Evolutionary conservation across 2,888 invertebrate genomes (phyloP).

Genomic region (Thelaira solivaga): DNA sequence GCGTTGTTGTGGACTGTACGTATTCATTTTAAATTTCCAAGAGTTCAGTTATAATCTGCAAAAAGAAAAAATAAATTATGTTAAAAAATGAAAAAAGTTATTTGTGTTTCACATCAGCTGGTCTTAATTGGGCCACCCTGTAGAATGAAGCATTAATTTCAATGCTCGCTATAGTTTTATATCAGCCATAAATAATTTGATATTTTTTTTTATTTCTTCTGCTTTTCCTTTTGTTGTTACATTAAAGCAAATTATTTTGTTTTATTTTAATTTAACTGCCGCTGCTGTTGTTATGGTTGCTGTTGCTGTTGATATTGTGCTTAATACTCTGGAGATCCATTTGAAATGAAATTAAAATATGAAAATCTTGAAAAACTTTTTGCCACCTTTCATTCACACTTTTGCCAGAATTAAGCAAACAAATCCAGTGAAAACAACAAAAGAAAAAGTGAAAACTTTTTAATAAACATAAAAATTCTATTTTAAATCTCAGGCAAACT

Average conservation of each 20-base stretch:
- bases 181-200: constrained; percentile 15
- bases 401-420: background rate
- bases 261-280: constrained; percentile 16
- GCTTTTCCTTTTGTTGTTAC: background rate
- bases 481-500: constrained; percentile 52
- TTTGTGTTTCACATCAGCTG: background rate
- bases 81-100: background rate
- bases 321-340: constrained; percentile 58
- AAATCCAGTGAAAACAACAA: background rate
- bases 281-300: background rate
- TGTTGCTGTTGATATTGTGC: constrained; percentile 40
- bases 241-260: background rate
- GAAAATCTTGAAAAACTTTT: constrained; percentile 43
- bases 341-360: constrained; percentile 62
- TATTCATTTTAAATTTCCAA: too few species aligned
- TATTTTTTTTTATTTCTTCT: background rate
- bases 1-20: too few species aligned
- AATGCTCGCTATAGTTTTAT: background rate
- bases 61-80: too few species aligned
- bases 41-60: too few species aligned
- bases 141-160: constrained; percentile 4
- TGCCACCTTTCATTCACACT: background rate
- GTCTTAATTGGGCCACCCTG: background rate
- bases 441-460: constrained; percentile 51
- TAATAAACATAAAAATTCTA: constrained; percentile 61